Base-by-base conservation (phyloP, 2,888 invertebrate species). In the Nymphalis c-album region DNA sequence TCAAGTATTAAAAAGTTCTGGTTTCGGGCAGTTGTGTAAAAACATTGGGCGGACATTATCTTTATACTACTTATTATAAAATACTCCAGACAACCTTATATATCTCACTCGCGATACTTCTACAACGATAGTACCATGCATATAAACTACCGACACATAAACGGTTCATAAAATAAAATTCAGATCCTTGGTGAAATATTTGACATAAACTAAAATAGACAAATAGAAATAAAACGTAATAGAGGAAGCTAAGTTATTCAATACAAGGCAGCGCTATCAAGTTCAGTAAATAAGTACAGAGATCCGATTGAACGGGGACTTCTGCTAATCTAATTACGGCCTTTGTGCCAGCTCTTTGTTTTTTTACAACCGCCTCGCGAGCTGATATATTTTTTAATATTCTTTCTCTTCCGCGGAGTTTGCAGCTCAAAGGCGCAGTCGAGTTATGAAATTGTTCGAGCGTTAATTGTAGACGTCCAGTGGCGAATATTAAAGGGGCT, bases 401-500 rank as follows among this genome's bases (percentile, higher is more conserved):
- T 78, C 79, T 75, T 79, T 73, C 72, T 82, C 81, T 80, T 79
- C 78, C 72, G 78, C 80, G 85, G 35, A 57, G 57, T 57, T 57
- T 40, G 55, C 57, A 57, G 57, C 87, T 91, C 91, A 91, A 91
- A 91, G 90, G 88, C 89, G 83, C 82, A 84, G 77, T 78, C 80
- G 87, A 91, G 91, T 91, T 91, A 88, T 91, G 88, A 90, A 90
- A 90, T 91, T 88, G 91, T 91, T 91, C 77, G 80, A 90, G 90
- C 91, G 91, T 90, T 89, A 90, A 90, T 89, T 90, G 90, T 88
- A 89, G 90, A 89, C 87, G 91, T 82, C 91, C 91, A 85, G 87
- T 82, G 82, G 87, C 86, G 91, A 91, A 91, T 91, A 90, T 90
- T 88, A 90, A 91, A 89, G 86, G 83, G 86, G 85, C 77, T 76